Percentiles rank a stretch among this genome's conserved stretches.
Evolutionary conservation across 1,140 invertebrate genomes (phyloP).

Genomic region (Neodiprion fabricii): DNA sequence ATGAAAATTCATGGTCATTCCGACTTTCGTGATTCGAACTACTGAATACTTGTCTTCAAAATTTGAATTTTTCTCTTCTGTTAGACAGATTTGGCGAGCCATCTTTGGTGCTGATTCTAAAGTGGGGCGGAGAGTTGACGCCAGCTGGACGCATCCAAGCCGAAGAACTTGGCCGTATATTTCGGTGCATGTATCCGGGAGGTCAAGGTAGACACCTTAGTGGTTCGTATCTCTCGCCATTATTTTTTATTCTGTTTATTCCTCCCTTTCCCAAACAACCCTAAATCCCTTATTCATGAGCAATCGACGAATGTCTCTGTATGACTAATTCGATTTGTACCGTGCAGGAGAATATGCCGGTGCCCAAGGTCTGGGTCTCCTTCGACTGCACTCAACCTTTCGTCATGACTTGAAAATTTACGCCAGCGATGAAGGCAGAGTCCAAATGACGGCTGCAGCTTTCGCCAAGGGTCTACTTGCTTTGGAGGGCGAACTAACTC

Average conservation of each 20-base stretch:
- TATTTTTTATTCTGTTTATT: slow-evolving; percentile 38
- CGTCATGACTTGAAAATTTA: slow-evolving; percentile 99
- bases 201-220: slow-evolving; percentile 84
- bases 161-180: slow-evolving; percentile 96
- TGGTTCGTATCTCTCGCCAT: slow-evolving; percentile 67
- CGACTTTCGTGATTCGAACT: neutral
- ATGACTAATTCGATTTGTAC: slow-evolving; percentile 34
- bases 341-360: slow-evolving; percentile 83
- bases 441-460: slow-evolving; percentile 99
- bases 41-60: neutral
- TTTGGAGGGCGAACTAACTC: slow-evolving; percentile 96
- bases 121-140: slow-evolving; percentile 99
- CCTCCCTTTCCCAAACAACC: slow-evolving; percentile 1
- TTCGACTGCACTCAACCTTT: slow-evolving; percentile 96
- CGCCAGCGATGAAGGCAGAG: slow-evolving; percentile 97
- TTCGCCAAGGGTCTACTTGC: slow-evolving; percentile 98
- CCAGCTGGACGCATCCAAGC: slow-evolving; percentile 96
- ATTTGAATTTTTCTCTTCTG: slow-evolving; percentile 33
- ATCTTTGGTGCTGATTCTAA: slow-evolving; percentile 93
- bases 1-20: neutral
- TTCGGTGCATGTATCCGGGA: slow-evolving; percentile 98
- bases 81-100: slow-evolving; percentile 84
- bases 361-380: slow-evolving; percentile 89
- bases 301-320: slow-evolving; percentile 9
- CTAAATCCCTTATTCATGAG: slow-evolving; percentile 20